A percentile compares a stretch with the other conserved stretches of the same genome.
These are phyloP conservation scores for Tamandua tetradactyla DNA, from an alignment of 2,797 vertebrate genomes.

Conservation along the genomic window DNA sequence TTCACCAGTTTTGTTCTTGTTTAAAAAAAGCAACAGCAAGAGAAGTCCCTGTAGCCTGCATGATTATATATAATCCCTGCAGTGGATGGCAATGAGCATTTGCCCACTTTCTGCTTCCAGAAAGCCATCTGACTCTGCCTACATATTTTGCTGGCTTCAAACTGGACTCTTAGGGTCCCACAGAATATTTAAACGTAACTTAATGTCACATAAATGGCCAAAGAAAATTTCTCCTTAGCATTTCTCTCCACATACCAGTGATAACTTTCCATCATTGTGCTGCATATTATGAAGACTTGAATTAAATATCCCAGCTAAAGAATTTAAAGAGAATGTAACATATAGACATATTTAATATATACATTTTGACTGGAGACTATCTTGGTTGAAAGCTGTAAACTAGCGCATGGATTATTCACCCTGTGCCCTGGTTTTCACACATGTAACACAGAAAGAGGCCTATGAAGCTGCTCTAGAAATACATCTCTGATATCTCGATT, in stretches of 20 bases:
- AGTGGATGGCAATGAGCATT: neutral
- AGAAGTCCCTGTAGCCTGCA: neutral
- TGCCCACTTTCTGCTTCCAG: neutral
- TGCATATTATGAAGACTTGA: neutral
- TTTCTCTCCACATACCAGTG: neutral
- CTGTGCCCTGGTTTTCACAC: neutral
- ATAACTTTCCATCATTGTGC: neutral
- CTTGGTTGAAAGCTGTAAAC: neutral
- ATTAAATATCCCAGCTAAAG: neutral
- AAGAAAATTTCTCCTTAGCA: neutral
- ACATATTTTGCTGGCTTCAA: neutral
- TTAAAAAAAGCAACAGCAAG: neutral
- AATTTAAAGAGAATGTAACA: neutral
- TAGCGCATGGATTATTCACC: neutral
- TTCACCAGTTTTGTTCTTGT: slow-evolving; percentile 47
- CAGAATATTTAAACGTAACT: neutral
- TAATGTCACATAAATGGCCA: neutral
- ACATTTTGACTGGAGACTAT: neutral
- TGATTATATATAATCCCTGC: neutral
- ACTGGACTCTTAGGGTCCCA: neutral
- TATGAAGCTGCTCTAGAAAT: neutral
- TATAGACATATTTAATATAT: neutral
- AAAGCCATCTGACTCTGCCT: neutral
- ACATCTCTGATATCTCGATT: neutral
- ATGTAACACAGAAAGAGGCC: neutral